Conservation (phyloP, 1,140 invertebrate species). For the Drosophila sp. region DNA sequence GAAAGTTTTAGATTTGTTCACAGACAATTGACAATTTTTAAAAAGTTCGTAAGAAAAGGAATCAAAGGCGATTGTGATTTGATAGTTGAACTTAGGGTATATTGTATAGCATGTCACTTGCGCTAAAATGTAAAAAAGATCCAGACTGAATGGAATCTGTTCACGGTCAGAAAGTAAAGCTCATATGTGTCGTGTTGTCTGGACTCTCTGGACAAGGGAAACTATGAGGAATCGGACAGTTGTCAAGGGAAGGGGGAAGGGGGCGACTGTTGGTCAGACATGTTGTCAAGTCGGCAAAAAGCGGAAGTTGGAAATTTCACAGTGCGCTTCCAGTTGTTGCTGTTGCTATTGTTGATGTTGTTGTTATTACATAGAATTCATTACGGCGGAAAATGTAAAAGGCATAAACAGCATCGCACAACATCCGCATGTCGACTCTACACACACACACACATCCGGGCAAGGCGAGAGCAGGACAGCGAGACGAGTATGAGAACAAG, state of each 20-base stretch:
- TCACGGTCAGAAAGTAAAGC: slow-evolving; percentile 7
- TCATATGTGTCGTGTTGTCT: background rate
- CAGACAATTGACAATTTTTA: slow-evolving; percentile 10
- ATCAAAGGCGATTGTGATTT: background rate
- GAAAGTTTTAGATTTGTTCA: slow-evolving; percentile 13
- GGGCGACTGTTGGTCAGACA: slow-evolving; percentile 50
- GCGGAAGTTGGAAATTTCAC: slow-evolving; percentile 80
- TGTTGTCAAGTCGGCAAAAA: slow-evolving; percentile 80
- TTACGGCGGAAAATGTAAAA: slow-evolving; percentile 81
- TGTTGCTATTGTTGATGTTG: slow-evolving; percentile 17
- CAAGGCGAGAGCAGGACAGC: slow-evolving; percentile 55
- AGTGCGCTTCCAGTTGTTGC: slow-evolving; percentile 45
- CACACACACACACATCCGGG: slow-evolving; percentile 35
- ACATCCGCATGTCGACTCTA: slow-evolving; percentile 69
- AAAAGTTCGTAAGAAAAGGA: slow-evolving; percentile 3
- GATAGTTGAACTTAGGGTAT: background rate
- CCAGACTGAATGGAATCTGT: background rate
- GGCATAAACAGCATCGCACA: slow-evolving; percentile 82
- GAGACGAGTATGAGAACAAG: slow-evolving; percentile 40
- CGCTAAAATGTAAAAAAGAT: background rate
- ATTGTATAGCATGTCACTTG: background rate
- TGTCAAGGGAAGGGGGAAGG: background rate
- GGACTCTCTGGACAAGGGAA: background rate
- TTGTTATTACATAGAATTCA: slow-evolving; percentile 69
- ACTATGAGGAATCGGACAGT: background rate